Evolutionary conservation across 2,113 vertebrate species (phyloP).

Genomic region (Toxotes jaculatrix): DNA sequence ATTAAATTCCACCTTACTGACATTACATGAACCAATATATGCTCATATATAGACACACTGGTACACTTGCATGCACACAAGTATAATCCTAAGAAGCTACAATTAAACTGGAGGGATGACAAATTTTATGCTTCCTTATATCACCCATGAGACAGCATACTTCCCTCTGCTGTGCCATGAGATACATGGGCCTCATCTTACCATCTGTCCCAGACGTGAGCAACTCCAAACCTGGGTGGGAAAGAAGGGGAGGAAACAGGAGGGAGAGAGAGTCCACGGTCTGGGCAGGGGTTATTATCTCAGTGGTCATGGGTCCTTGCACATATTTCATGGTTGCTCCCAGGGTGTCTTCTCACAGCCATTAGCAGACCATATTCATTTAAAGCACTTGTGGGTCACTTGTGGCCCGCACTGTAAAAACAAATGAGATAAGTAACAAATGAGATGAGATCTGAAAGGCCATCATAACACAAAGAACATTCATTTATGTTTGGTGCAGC

Average conservation of each 20-base stretch:
- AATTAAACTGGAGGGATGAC: constrained; percentile 65
- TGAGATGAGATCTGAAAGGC: constrained; percentile 44
- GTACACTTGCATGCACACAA: constrained; percentile 30
- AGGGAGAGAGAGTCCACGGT: constrained; percentile 56
- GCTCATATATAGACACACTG: background rate
- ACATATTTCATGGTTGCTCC: constrained; percentile 83
- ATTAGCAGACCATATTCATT: constrained; percentile 76
- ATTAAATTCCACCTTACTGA: background rate
- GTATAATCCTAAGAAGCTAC: constrained; percentile 67
- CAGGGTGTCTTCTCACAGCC: constrained; percentile 76
- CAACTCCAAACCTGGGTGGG: constrained; percentile 61
- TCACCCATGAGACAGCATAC: constrained; percentile 75
- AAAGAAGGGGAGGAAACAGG: constrained; percentile 55
- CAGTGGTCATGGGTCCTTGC: constrained; percentile 82
- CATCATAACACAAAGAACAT: constrained; percentile 17
- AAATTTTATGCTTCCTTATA: constrained; percentile 68
- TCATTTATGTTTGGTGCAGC: constrained; percentile 21
- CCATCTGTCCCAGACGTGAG: constrained; percentile 79
- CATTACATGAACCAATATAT: background rate
- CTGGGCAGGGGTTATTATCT: constrained; percentile 75
- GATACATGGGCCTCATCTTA: constrained; percentile 71
- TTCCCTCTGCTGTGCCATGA: constrained; percentile 67
- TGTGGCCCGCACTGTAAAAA: constrained; percentile 44
- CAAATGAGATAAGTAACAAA: constrained; percentile 43
- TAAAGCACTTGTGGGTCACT: constrained; percentile 71